phyloP scores from a whole-genome alignment of 1,140 invertebrate species.

The Elymnias hypermnestra region DNA sequence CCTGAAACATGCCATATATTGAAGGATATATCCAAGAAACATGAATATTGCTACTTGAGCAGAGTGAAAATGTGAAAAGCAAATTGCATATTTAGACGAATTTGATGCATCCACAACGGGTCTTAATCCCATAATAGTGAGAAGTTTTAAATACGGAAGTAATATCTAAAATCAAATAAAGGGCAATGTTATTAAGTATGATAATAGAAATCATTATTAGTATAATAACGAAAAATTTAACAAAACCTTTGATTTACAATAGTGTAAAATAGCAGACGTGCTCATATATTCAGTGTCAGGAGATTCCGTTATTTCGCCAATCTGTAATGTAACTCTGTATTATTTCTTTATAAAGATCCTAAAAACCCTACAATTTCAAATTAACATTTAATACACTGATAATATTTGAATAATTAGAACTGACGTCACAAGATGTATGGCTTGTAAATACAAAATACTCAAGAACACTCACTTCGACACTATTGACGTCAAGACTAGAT shows the following conservation, averaged over 20 bases:
- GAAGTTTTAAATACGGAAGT: constrained; percentile 82
- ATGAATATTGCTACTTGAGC: constrained; percentile 80
- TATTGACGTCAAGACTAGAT: constrained; percentile 61
- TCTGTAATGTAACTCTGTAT: constrained; percentile 46
- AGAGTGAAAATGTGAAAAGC: constrained; percentile 82
- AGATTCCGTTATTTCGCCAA: constrained; percentile 80
- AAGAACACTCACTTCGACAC: constrained; percentile 62
- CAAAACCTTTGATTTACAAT: constrained; percentile 84
- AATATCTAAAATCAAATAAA: constrained; percentile 77
- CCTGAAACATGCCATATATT: constrained; percentile 87
- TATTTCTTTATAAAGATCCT: not conserved
- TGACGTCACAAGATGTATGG: no score
- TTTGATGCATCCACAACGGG: constrained; percentile 80
- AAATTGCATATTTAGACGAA: constrained; percentile 75
- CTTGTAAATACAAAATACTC: not conserved
- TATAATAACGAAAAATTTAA: no score
- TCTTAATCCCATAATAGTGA: constrained; percentile 84
- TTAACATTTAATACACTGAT: no score
- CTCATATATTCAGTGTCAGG: constrained; percentile 82
- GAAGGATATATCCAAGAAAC: constrained; percentile 83
- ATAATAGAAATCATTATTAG: no score
- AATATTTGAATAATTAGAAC: no score
- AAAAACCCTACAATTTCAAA: no score
- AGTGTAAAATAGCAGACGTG: constrained; percentile 84
- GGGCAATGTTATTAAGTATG: no score